These are phyloP conservation scores for Spheniscus mendiculus DNA, from an alignment of 2,113 vertebrate genomes.

Conservation along the genomic window DNA sequence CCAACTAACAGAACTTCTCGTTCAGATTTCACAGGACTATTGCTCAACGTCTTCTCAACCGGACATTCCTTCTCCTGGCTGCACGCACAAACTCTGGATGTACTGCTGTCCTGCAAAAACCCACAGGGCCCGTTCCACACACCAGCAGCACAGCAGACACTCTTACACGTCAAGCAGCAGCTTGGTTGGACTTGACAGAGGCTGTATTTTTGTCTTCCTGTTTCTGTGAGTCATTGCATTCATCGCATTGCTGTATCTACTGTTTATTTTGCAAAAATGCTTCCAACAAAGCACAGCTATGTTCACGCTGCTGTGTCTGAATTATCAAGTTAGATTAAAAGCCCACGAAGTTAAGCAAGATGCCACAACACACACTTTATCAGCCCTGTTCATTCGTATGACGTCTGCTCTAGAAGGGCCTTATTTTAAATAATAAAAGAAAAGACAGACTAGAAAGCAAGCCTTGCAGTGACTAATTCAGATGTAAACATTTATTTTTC, in stretches of 20 bases:
- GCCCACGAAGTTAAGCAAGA: not conserved
- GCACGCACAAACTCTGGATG: constrained; percentile 80
- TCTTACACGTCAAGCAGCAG: not conserved
- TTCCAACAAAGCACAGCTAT: not conserved
- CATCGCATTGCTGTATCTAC: not conserved
- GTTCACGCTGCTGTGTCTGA: not conserved
- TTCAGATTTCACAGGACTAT: constrained; percentile 87
- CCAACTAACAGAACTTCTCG: constrained; percentile 92
- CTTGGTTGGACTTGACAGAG: not conserved
- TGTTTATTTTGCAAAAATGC: not conserved
- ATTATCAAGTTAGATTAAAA: not conserved
- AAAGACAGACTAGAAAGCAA: not conserved
- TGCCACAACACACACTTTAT: not conserved
- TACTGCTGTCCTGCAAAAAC: constrained; percentile 64
- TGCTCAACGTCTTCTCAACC: constrained; percentile 77
- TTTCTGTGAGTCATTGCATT: not conserved
- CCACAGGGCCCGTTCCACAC: not conserved
- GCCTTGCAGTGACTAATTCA: not conserved
- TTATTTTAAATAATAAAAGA: not conserved
- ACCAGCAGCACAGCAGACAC: not conserved
- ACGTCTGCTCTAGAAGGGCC: not conserved
- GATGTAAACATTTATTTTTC: not conserved
- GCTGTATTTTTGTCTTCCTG: not conserved
- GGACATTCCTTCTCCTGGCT: constrained; percentile 88
- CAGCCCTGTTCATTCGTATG: not conserved